These are phyloP conservation scores for Dicranocentrus wangi DNA, from an alignment of 2,888 invertebrate genomes.

Conservation along the genomic window DNA sequence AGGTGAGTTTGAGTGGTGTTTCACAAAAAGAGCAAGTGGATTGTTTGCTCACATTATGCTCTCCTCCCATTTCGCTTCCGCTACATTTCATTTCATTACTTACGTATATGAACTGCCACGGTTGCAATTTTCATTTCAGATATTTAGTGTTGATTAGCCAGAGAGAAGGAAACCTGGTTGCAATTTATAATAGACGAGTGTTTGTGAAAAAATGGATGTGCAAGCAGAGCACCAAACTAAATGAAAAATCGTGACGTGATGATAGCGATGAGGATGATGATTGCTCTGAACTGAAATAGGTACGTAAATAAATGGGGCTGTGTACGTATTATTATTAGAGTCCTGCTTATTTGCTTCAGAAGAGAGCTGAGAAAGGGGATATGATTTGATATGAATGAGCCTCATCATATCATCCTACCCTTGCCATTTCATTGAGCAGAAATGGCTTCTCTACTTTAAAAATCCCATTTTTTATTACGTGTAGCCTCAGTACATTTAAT, in stretches of 20 bases:
- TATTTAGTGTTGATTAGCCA: constrained; percentile 33
- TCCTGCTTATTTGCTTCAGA: background rate
- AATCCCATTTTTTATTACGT: background rate
- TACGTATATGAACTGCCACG: background rate
- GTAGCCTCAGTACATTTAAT: background rate
- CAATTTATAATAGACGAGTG: constrained; percentile 21
- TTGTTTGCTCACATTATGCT: constrained; percentile 36
- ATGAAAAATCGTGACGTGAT: constrained; percentile 36
- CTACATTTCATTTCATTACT: constrained; percentile 40
- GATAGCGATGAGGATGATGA: constrained; percentile 21
- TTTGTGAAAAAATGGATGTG: background rate
- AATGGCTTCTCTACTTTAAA: no score
- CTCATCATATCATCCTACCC: background rate
- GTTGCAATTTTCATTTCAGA: constrained; percentile 27
- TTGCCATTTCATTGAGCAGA: constrained; percentile 25
- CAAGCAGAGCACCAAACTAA: constrained; percentile 1
- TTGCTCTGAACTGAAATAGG: constrained; percentile 4
- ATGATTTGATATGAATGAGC: no score
- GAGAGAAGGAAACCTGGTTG: constrained; percentile 27
- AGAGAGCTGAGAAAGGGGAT: background rate
- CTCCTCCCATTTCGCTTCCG: constrained; percentile 44
- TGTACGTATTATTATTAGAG: background rate
- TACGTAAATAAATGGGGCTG: background rate
- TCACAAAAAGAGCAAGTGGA: background rate
- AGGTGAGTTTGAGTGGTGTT: background rate